Conservation (phyloP, 2,888 invertebrate species). For the Willowsia nigromaculata region DNA sequence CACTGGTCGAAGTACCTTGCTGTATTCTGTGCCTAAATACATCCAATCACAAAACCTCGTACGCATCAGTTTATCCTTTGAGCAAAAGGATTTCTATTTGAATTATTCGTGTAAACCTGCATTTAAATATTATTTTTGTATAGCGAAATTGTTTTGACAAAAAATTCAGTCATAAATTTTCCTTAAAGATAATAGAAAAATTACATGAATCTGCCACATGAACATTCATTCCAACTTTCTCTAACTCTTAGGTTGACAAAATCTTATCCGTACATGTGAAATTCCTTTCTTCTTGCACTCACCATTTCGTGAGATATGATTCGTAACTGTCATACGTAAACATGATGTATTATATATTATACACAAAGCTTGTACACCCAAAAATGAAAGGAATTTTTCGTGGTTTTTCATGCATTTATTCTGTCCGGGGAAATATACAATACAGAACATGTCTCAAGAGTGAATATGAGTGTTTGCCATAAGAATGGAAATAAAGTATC, state of each 20-base stretch:
- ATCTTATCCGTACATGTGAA: background rate
- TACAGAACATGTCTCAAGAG: slow-evolving; percentile 10
- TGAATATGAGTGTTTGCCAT: slow-evolving; percentile 28
- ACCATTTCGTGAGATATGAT: slow-evolving; percentile 46
- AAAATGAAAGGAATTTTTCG: slow-evolving; percentile 43
- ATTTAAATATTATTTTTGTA: background rate
- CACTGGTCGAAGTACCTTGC: too few species aligned
- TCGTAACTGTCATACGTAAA: slow-evolving; percentile 56
- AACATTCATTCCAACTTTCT: background rate
- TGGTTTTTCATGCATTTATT: slow-evolving; percentile 45
- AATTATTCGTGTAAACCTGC: background rate
- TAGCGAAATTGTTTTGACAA: background rate
- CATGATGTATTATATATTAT: slow-evolving; percentile 48
- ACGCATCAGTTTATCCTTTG: too few species aligned
- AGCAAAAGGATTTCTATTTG: too few species aligned
- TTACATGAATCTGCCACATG: slow-evolving; percentile 5
- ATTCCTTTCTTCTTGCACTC: slow-evolving; percentile 32
- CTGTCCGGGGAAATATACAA: slow-evolving; percentile 18
- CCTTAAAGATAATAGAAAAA: slow-evolving; percentile 13
- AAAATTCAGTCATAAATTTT: slow-evolving; percentile 1
- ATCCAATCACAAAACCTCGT: too few species aligned
- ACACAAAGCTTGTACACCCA: slow-evolving; percentile 22
- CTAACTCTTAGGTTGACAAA: background rate
- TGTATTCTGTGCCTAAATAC: too few species aligned
- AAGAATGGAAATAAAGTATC: slow-evolving; percentile 49